Evolutionary conservation across 2,113 vertebrate genomes (phyloP), one percentile per base, ranked within the genome.

Genomic region (Seriola aureovittata): DNA sequence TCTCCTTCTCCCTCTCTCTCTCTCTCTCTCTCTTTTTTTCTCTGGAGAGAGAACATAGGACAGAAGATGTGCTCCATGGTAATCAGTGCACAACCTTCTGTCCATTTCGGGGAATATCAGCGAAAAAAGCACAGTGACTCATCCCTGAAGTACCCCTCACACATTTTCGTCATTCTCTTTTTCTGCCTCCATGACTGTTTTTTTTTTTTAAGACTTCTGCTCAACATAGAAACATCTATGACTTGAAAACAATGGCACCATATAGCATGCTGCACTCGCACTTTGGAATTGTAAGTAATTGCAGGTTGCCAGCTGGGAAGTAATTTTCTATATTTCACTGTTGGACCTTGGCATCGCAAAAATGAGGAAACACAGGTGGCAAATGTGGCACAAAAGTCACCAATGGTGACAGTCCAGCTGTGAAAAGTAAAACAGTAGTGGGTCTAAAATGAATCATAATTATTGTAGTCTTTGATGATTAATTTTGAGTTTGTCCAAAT

Each of bases 31-130:
- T 9, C 23, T 42, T 29, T 7, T 4, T 8, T 32, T 1, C 44
- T 48, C 48, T 1, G 0, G 36, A 65, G 42, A 40, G 66, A 74
- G 21, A 36, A 76, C 72, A 72, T 25, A 32, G 60, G 71, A 82
- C 52, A 62, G 68, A 71, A 60, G 79, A 85, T 73, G 48, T 55
- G 76, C 60, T 84, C 73, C 36, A 54, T 67, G 63, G 76, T 84
- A 84, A 89, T 89, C 81, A 72, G 68, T 63, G 58, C 72, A 80
- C 69, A 82, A 59, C 78, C 87, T 83, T 69, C 76, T 70, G 85
- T 86, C 82, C 76, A 77, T 85, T 76, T 87, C 23, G 0, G 44
- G 65, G 72, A 78, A 40, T 32, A 78, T 50, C 76, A 16, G 42
- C 7, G 34, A 70, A 55, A 70, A 55, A 19, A 17, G 32, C 14